Base-by-base conservation (phyloP, 92 coral and sea anemone genomes). In the Palythoa grandiflora region DNA sequence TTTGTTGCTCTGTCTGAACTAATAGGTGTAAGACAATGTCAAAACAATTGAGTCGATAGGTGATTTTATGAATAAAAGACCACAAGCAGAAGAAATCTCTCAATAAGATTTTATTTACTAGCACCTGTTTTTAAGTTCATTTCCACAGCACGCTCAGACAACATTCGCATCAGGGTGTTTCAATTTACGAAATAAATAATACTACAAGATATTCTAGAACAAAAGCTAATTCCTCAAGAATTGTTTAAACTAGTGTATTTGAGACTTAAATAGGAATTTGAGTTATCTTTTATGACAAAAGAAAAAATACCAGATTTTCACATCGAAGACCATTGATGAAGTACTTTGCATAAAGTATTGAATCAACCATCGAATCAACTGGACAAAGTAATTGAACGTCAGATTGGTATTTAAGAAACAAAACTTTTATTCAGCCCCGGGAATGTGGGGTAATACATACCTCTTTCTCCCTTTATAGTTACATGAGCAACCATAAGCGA, bases 401-500 rank as follows among this genome's bases (percentile, higher is more conserved):
- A 54, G 60, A 54, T 54, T 9, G 3, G 60, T 9, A 9, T 54
- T 11, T 15, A 54, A 54, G 10, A 6, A 54, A 15, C 60, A 54
- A 54, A 9, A 54, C 15, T 15, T 9, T 2, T 54, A 54, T 11
- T 59, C n/a, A 10, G 66, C 66, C 4, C 17, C 3, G 1, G 5
- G 5, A 59, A 0, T 59, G 20, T 15, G 14, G 17, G 14, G 2
- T 20, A 59, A 17, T 9, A 17, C 7, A 5, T 73, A 91, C 98
- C 98, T 87, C 96, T 95, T 61, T 96, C 99, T 19, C 99, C 99
- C 71, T 92, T 94, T 74, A 97, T 95, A 71, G 98, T 96, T 83
- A 97, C 98, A 84, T 97, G 98, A 12, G 98, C 94, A 38, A 97
- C 94, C 97, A 97, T 94, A 90, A 97, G 90, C n/a, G 99, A 96